Evolutionary conservation across 2,113 vertebrate genomes (phyloP), one percentile per base, ranked within the genome.

Genomic region (Nannobrachium achirus): DNA sequence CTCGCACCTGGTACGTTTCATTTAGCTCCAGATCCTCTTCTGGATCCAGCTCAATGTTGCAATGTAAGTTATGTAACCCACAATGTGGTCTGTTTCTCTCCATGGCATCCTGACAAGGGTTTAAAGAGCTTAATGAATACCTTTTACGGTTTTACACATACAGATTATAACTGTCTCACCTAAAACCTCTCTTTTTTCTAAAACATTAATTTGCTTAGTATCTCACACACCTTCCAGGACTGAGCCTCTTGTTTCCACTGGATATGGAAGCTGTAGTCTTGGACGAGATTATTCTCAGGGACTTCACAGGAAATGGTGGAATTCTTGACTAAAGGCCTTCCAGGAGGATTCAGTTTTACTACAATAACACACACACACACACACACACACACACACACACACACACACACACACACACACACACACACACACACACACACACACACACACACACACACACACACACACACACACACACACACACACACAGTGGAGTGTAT

Each of bases 321-420:
- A 0, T 1, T 1, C 71, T 81, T 61, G 59, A 89, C 3, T 0
- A 0, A 0, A 0, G 78, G 86, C 33, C 51, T 44, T 8, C 6
- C 42, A 0, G 84, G 82, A 10, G 74, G 75, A n/a, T 63, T 14
- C 57, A 86, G 10, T 40, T 86, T 90, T 44, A 88, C 89, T 90
- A 69, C 7, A 57, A 40, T 8, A 41, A 42, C n/a, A 55, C 48
- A 68, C 49, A 70, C 44, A 62, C 25, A 76, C 1, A 72, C 38
- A 51, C 0, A 52, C 15, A 52, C 50, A 57, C 56, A 40, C n/a
- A 16, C 15, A 42, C 2, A 18, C 6, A 58, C 38, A 41, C 13
- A 16, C n/a, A 41, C 39, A 41, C 39, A 58, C 33, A 56, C 25
- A 39, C 19, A 55, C 18, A 55, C 52, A 55, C 19, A 41, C 56